phyloP scores from a whole-genome alignment of 2,113 vertebrate genomes.

The Saimiri boliviensis region DNA sequence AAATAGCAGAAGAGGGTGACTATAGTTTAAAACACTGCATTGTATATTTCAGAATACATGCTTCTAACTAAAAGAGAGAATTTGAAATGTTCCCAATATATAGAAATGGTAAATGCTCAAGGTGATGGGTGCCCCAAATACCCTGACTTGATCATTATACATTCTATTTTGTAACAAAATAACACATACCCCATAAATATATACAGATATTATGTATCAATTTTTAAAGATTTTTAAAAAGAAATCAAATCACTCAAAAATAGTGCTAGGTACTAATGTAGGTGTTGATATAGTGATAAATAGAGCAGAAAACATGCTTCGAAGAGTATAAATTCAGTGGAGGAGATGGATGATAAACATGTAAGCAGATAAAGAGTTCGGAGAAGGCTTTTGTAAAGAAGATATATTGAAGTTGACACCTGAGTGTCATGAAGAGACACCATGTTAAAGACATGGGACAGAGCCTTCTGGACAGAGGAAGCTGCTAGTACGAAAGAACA shows the following conservation, averaged over 20 bases:
- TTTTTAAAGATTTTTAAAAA: neutral
- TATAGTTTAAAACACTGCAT: neutral
- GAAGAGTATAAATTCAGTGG: neutral
- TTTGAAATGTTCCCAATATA: neutral
- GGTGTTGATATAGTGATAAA: neutral
- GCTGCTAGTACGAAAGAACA: neutral
- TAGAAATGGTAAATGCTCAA: neutral
- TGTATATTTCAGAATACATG: neutral
- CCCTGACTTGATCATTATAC: neutral
- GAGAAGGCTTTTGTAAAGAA: neutral
- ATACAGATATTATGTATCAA: neutral
- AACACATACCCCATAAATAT: neutral
- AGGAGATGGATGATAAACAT: neutral
- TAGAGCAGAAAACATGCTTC: neutral
- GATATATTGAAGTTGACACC: neutral
- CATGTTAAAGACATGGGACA: neutral
- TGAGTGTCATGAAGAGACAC: neutral
- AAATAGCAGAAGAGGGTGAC: neutral
- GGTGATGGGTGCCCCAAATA: neutral
- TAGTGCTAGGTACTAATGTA: neutral
- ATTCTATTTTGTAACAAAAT: neutral
- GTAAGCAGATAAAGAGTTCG: neutral
- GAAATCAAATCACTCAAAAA: neutral
- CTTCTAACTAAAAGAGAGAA: neutral
- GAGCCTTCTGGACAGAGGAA: neutral